Percentiles rank a stretch among this genome's conserved stretches.
These are phyloP conservation scores for Camponotus floridanus DNA, from an alignment of 1,140 invertebrate species.

Conservation along the genomic window DNA sequence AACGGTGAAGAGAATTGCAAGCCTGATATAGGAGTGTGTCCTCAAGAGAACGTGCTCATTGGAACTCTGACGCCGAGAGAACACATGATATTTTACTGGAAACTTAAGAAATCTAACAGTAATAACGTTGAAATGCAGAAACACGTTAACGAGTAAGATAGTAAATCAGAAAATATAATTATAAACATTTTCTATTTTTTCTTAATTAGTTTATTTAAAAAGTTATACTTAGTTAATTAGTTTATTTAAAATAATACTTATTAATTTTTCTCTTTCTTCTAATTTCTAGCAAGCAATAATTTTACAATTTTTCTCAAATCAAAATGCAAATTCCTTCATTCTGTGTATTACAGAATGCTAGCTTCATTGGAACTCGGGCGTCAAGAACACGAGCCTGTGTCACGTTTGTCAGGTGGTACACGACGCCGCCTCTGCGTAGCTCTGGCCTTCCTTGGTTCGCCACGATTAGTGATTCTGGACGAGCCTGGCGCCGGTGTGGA, in stretches of 20 bases:
- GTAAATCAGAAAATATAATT: background rate
- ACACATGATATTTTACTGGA: conserved; percentile 93
- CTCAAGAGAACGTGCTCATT: conserved; percentile 94
- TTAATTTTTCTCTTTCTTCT: background rate
- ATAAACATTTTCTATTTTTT: background rate
- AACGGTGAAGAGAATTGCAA: conserved; percentile 82
- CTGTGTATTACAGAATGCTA: conserved; percentile 84
- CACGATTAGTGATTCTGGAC: conserved; percentile 94
- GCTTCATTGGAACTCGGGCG: conserved; percentile 87
- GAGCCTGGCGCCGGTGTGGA: conserved; percentile 94
- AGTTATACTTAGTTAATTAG: too few species aligned
- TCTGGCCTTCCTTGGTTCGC: conserved; percentile 92
- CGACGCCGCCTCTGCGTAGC: conserved; percentile 89
- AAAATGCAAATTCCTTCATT: background rate
- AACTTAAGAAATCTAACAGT: conserved; percentile 88
- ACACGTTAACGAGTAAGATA: conserved; percentile 85
- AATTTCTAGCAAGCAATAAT: conserved; percentile 18
- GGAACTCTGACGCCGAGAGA: conserved; percentile 92
- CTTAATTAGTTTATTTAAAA: background rate
- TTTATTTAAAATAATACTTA: background rate
- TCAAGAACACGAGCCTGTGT: conserved; percentile 86
- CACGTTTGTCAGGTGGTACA: conserved; percentile 89
- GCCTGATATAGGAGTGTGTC: conserved; percentile 91
- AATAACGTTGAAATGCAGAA: conserved; percentile 77
- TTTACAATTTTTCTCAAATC: conserved; percentile 34